Evolutionary conservation across 2,797 vertebrate genomes (phyloP).

Genomic region (Onychomys torridus): DNA sequence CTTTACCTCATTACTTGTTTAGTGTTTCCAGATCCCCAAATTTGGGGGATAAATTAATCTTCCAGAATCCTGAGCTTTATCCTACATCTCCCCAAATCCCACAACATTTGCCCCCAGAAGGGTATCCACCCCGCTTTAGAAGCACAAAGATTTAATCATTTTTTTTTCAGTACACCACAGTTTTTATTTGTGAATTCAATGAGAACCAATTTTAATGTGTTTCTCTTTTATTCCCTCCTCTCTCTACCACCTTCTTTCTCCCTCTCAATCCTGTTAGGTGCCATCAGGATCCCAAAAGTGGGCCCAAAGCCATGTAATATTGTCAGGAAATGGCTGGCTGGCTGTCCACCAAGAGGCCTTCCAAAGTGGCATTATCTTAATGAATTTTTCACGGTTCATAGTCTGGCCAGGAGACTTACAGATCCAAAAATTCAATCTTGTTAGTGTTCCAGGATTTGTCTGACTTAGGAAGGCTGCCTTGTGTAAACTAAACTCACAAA

Average conservation of each 20-base stretch:
- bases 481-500: slow-evolving; percentile 50
- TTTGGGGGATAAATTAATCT: neutral
- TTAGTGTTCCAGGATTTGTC: slow-evolving; percentile 74
- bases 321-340: slow-evolving; percentile 82
- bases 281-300: slow-evolving; percentile 73
- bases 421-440: slow-evolving; percentile 74
- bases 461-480: slow-evolving; percentile 50
- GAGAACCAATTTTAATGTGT: slow-evolving; percentile 44
- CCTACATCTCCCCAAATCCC: neutral
- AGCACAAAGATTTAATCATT: neutral
- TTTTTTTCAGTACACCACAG: slow-evolving; percentile 36
- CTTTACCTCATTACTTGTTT: neutral
- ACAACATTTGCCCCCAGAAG: neutral
- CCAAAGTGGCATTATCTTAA: slow-evolving; percentile 83
- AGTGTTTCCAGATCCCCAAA: slow-evolving; percentile 20
- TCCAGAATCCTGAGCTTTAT: slow-evolving; percentile 20
- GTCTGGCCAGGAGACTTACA: slow-evolving; percentile 81
- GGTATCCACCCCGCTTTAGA: neutral
- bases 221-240: slow-evolving; percentile 1
- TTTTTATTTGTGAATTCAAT: slow-evolving; percentile 27
- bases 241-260: slow-evolving; percentile 5
- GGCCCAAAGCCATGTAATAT: slow-evolving; percentile 79
- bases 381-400: slow-evolving; percentile 82
- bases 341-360: slow-evolving; percentile 79
- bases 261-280: slow-evolving; percentile 67